Evolutionary conservation across 2,888 invertebrate genomes (phyloP), one percentile per base, ranked within the genome.

Genomic region (Gnatocerus cornutus): DNA sequence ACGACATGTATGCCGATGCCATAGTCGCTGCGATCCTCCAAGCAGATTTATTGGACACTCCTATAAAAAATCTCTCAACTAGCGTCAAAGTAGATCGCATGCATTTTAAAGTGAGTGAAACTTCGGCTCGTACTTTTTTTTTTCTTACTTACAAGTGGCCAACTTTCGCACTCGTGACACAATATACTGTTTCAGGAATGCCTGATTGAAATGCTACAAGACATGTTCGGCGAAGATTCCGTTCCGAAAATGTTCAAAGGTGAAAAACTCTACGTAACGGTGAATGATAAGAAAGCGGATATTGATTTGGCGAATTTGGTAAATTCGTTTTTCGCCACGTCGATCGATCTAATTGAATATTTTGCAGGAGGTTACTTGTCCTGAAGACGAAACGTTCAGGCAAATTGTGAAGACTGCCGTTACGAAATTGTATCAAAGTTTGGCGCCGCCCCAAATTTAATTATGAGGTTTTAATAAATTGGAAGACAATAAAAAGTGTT

Each of bases 1-100:
- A 96, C 81, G 99, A 99, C 85, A 98, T 99, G 97, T 99, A 93
- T 85, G 98, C 99, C 27, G 99, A 99, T 87, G 94, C 98, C 27
- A 93, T 97, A 27, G 88, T 98, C 62, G 94, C 95, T 0, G 96
- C 93, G 45, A 88, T 98, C 39, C 87, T 99, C 77, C 93, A 95
- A 83, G 95, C 96, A 0, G 93, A 94, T 81, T 84, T 90, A 75
- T 86, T 91, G 53, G 91, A 91, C 56, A 87, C 88, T 0, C 88
- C 89, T 27, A 87, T 90, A 0, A 91, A 91, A 77, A 88, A 89
- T 59, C 84, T 89, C 13, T 85, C 89, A 0, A 88, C 89, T 0
- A 88, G 89, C 33, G 88, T 89, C 30, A 95, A 95, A 82, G 91
- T 96, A 59, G 97, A 97, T 84, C 87, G 93, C 45, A 94, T 94